These are phyloP conservation scores for Spodoptera picta DNA, from an alignment of 2,888 invertebrate genomes.

Conservation along the genomic window DNA sequence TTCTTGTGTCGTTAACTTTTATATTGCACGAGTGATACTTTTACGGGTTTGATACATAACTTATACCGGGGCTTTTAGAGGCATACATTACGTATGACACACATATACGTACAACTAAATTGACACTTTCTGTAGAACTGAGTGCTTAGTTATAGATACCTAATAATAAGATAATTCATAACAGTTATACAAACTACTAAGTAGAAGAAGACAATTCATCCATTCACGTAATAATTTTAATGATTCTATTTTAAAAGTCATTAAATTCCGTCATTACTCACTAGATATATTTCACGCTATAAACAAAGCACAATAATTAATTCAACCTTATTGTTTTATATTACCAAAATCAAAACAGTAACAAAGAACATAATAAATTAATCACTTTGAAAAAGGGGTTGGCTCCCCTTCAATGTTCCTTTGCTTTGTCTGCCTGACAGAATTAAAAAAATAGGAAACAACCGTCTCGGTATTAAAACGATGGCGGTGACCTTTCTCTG, in stretches of 20 bases:
- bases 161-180: no score
- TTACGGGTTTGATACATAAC: conserved; percentile 87
- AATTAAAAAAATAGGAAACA: conserved; percentile 85
- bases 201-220: no score
- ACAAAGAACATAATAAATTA: conserved; percentile 88
- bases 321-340: conserved; percentile 60
- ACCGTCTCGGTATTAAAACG: conserved; percentile 75
- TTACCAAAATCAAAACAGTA: conserved; percentile 83
- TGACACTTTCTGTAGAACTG: no score
- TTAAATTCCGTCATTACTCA: background rate
- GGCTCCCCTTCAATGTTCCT: conserved; percentile 85
- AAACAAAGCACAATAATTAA: conserved; percentile 15
- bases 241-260: background rate
- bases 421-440: conserved; percentile 85
- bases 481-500: conserved; percentile 76
- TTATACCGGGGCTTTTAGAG: conserved; percentile 69
- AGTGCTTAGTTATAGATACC: no score
- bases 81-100: conserved; percentile 24
- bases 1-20: conserved; percentile 89
- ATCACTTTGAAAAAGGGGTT: conserved; percentile 84
- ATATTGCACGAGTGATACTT: conserved; percentile 89
- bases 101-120: background rate
- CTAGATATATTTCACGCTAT: background rate
- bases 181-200: no score
- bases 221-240: no score